phyloP scores from a whole-genome alignment of 2,888 invertebrate genomes.

The Eremobia ochroleuca region DNA sequence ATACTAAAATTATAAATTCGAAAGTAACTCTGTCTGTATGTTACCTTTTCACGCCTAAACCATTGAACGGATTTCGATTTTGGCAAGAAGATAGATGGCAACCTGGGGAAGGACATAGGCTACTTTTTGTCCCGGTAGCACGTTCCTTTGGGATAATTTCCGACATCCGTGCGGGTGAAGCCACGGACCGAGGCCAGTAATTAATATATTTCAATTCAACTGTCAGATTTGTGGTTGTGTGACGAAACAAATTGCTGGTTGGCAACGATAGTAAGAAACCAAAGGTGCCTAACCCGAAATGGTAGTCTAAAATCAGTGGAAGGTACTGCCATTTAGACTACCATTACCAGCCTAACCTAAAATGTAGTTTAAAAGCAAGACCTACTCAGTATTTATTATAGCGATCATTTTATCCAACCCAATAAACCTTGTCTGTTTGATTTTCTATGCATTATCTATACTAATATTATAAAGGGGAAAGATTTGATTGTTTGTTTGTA shows the following conservation, averaged over 20 bases:
- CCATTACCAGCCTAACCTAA: not conserved
- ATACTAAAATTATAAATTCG: not conserved
- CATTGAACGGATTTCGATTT: not conserved
- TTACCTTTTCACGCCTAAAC: not conserved
- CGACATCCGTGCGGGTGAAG: not conserved
- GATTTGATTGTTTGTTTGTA: too few relatives aligned
- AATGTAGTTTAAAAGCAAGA: not conserved
- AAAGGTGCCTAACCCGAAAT: not conserved
- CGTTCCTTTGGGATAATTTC: not conserved
- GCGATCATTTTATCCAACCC: constrained; percentile 24
- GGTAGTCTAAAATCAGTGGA: not conserved
- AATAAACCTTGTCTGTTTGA: constrained; percentile 34
- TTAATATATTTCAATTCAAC: not conserved
- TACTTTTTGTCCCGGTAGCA: not conserved
- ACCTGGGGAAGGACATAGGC: not conserved
- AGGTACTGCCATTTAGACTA: not conserved
- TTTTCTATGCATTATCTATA: constrained; percentile 49
- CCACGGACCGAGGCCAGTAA: not conserved
- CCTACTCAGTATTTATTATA: not conserved
- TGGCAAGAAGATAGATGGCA: too few relatives aligned
- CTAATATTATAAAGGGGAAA: too few relatives aligned
- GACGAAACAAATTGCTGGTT: not conserved
- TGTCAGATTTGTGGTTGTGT: not conserved
- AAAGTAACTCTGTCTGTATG: too few relatives aligned
- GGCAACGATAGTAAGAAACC: constrained; percentile 1